Evolutionary conservation across 2,888 invertebrate species (phyloP), one percentile per base, ranked within the genome.

Genomic region (Xiphydria camelus): DNA sequence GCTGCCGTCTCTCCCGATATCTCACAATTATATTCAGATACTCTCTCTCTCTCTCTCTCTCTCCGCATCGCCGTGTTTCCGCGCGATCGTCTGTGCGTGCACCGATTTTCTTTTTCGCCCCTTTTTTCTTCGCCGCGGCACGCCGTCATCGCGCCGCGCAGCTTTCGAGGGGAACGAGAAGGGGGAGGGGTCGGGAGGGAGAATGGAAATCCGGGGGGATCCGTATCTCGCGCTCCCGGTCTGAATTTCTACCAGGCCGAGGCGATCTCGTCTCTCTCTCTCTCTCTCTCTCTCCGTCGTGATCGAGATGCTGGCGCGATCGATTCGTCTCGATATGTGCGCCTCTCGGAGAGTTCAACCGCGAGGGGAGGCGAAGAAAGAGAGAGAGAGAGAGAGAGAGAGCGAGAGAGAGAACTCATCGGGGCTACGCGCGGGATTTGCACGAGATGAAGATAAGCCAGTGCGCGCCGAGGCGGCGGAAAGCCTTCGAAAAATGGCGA

Each of bases 291-390:
- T 45, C 22, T 20, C 48, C n/a, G n/a, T n/a, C 55, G 55, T 47
- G 55, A 61, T 61, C 59, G 51, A 47, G 48, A 55, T 48, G 49
- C 53, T 50, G 48, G 31, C 36, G 29, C 52, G 55, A 63, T 66
- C 64, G 61, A 65, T 62, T 61, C 54, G 61, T 64, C 66, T 59
- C 61, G 64, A 65, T 61, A 64, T 63, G n/a, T n/a, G n/a, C n/a
- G n/a, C n/a, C n/a, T n/a, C n/a, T n/a, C n/a, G n/a, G n/a, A n/a
- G n/a, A n/a, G n/a, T n/a, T n/a, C n/a, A n/a, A n/a, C n/a, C n/a
- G n/a, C n/a, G n/a, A n/a, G n/a, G n/a, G n/a, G n/a, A 9, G 34
- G 19, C 33, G 2, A 6, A 29, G 15, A 46, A 15, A 9, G 36
- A 25, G 18, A 39, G 31, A 26, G 19, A 18, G n/a, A n/a, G n/a